Percentiles rank a stretch among this genome's conserved stretches.
These are phyloP conservation scores for Xyrauchen texanus DNA, from an alignment of 2,113 vertebrate species.

Conservation along the genomic window DNA sequence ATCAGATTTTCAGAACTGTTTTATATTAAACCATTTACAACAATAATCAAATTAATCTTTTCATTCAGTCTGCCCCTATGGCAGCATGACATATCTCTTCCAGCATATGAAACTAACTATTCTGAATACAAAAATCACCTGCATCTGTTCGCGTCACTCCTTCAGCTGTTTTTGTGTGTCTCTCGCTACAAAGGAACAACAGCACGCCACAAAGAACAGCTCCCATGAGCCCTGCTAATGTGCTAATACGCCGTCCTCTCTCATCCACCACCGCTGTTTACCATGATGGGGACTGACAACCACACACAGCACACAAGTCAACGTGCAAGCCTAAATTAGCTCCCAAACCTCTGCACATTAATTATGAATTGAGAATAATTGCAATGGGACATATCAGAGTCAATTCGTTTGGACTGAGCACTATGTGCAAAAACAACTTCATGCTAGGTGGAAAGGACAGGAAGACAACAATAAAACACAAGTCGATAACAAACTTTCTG, in stretches of 20 bases:
- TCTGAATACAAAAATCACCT: slow-evolving; percentile 29
- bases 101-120: slow-evolving; percentile 36
- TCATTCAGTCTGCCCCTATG: neutral
- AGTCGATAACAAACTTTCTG: slow-evolving; percentile 2
- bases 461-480: neutral
- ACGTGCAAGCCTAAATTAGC: slow-evolving; percentile 77
- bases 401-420: slow-evolving; percentile 70
- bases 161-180: slow-evolving; percentile 50
- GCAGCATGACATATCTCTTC: neutral
- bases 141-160: slow-evolving; percentile 43
- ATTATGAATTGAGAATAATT: slow-evolving; percentile 79
- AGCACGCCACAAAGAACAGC: slow-evolving; percentile 52
- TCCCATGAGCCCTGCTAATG: slow-evolving; percentile 72
- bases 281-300: slow-evolving; percentile 73
- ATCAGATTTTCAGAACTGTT: neutral
- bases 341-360: slow-evolving; percentile 75
- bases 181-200: slow-evolving; percentile 41
- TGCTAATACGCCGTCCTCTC: slow-evolving; percentile 62
- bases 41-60: neutral
- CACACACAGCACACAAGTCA: slow-evolving; percentile 72
- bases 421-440: slow-evolving; percentile 65
- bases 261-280: slow-evolving; percentile 71
- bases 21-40: no score
- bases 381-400: slow-evolving; percentile 71
- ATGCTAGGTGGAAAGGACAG: neutral